These are phyloP conservation scores for Baronia brevicornis DNA, from an alignment of 2,888 invertebrate species.

Conservation along the genomic window DNA sequence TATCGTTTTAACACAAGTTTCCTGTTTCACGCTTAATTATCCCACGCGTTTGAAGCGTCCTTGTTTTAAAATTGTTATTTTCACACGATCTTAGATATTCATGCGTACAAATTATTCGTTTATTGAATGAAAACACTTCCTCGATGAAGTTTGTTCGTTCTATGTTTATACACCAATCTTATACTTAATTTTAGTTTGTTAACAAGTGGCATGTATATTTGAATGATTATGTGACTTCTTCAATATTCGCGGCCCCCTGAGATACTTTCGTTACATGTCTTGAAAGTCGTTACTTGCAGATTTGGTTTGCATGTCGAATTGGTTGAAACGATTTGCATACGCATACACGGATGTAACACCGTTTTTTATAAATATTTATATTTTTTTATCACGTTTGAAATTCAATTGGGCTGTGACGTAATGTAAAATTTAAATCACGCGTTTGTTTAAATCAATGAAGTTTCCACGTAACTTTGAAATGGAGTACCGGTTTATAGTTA, in stretches of 20 bases:
- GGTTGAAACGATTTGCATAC: background rate
- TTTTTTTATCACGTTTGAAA: slow-evolving; percentile 4
- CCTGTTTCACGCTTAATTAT: slow-evolving; percentile 12
- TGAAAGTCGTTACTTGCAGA: slow-evolving; percentile 29
- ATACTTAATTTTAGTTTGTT: too few species aligned
- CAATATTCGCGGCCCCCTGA: slow-evolving; percentile 31
- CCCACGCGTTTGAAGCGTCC: slow-evolving; percentile 10
- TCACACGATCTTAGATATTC: slow-evolving; percentile 13
- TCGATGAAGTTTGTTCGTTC: slow-evolving; percentile 7
- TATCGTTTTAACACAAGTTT: slow-evolving; percentile 9
- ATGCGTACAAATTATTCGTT: slow-evolving; percentile 11
- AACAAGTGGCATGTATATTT: too few species aligned
- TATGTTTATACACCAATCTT: background rate
- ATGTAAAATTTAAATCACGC: slow-evolving; percentile 18
- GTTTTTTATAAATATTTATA: slow-evolving; percentile 2
- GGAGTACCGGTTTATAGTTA: slow-evolving; percentile 19
- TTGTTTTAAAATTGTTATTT: slow-evolving; percentile 12
- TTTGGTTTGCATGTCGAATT: slow-evolving; percentile 14
- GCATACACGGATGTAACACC: slow-evolving; percentile 2
- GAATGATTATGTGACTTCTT: slow-evolving; percentile 20
- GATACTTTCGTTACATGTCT: slow-evolving; percentile 22
- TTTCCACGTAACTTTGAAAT: slow-evolving; percentile 24
- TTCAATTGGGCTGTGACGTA: slow-evolving; percentile 14
- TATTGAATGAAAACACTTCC: slow-evolving; percentile 12
- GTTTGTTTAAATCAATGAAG: slow-evolving; percentile 18